Conservation (phyloP, 2,888 invertebrate species). For the Tinea trinotella region DNA sequence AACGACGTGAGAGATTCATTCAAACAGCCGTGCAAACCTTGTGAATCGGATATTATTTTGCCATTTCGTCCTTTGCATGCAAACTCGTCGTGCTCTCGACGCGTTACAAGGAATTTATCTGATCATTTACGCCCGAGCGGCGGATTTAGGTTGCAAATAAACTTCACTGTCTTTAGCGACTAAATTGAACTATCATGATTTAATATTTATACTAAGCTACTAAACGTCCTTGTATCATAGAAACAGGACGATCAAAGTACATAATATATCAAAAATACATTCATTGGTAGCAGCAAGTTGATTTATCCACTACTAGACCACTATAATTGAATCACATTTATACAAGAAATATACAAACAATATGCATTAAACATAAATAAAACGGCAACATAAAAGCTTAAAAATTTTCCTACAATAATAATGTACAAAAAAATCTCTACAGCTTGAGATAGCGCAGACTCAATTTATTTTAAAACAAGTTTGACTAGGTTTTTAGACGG, state of each 20-base stretch:
- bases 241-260: no score
- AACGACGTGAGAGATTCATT: not conserved
- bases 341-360: not conserved
- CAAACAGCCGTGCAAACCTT: not conserved
- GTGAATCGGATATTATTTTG: not conserved
- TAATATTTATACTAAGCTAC: no score
- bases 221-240: no score
- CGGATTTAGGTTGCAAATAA: constrained; percentile 5
- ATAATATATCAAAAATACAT: no score
- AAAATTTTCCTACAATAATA: constrained; percentile 7
- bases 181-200: no score
- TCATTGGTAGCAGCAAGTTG: no score
- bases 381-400: not conserved
- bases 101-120: constrained; percentile 4
- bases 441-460: not conserved
- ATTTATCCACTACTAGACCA: no score
- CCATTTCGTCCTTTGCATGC: not conserved
- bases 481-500: constrained; percentile 9
- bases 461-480: not conserved
- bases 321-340: no score
- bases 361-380: not conserved
- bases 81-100: constrained; percentile 6
- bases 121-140: not conserved
- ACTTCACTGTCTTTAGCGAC: no score
- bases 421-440: not conserved